These are phyloP conservation scores for Pelvicachromis taeniatus DNA, from an alignment of 2,113 vertebrate species.

Conservation along the genomic window DNA sequence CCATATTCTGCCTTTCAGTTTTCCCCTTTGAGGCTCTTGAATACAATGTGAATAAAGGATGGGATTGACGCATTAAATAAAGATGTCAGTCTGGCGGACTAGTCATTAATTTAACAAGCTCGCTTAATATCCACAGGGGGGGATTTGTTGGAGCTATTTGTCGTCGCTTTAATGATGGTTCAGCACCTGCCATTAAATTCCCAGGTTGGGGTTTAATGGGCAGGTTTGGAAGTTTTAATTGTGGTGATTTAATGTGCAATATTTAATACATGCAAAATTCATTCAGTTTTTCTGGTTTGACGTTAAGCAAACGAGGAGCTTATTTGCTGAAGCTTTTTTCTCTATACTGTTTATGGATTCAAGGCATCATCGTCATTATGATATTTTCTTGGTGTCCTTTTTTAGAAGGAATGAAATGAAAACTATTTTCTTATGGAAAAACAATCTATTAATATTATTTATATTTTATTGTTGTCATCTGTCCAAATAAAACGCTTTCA, in stretches of 20 bases:
- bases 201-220: constrained; percentile 11
- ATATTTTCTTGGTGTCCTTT: constrained; percentile 9
- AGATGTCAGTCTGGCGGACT: not conserved
- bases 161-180: not conserved
- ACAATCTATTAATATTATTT: constrained; percentile 69
- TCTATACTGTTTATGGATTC: constrained; percentile 13
- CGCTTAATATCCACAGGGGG: not conserved
- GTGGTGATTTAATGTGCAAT: constrained; percentile 82
- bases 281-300: constrained; percentile 16
- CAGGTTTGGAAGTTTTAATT: constrained; percentile 42
- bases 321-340: constrained; percentile 13
- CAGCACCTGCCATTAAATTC: constrained; percentile 6
- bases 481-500: constrained; percentile 58
- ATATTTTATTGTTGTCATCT: constrained; percentile 66
- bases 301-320: constrained; percentile 1
- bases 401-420: constrained; percentile 50
- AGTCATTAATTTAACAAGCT: not conserved
- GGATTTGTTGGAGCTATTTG: not conserved
- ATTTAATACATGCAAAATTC: constrained; percentile 57
- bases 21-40: not conserved
- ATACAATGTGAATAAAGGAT: constrained; percentile 3
- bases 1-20: not conserved
- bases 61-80: not conserved
- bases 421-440: constrained; percentile 68
- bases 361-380: constrained; percentile 6